Base-by-base conservation (phyloP, 2,888 invertebrate genomes). In the Eristalis tenax region DNA sequence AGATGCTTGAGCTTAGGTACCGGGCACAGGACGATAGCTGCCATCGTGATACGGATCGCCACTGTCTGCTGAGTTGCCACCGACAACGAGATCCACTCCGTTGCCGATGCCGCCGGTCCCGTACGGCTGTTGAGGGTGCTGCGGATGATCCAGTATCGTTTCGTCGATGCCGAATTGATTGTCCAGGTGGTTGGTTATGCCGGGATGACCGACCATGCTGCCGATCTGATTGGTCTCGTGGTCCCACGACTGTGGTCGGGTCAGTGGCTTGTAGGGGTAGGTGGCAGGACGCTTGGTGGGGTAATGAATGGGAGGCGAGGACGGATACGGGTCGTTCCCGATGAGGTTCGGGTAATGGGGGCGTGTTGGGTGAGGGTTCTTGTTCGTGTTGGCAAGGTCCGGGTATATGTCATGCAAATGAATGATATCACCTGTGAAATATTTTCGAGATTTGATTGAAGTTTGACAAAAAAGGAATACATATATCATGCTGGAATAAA, bases 361-460 rank as follows among this genome's bases (percentile, higher is more conserved):
- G 70, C 76, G 88, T 38, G 63, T 71, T 32, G 70, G 40, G 71
- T 83, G 78, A 26, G 59, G 87, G n/a, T 75, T 83, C 50, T 75
- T 76, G 28, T 83, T 83, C 28, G 71, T 75, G 80, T 90, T 89
- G 84, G 90, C 89, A 89, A 92, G 85, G 82, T 92, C 92, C 85
- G 93, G 93, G 89, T 93, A 93, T 84, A 93, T 93, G 89, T 93
- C 93, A 90, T 93, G 92, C 90, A 93, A 92, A 90, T 93, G 93
- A 89, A 93, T 93, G 91, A 93, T 93, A 90, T 93, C 93, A 92
- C 93, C 93, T 93, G 92, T 90, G 90, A 90, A 88, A 66, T 79
- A 59, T 73, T 71, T 43, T 23, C 65, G 64, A 75, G 69, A 70
- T 73, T 56, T 35, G 40, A 38, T 63, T 40, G 22, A 66, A 63